phyloP scores from a whole-genome alignment of 2,113 vertebrate genomes.

The Accipiter virgatus region DNA sequence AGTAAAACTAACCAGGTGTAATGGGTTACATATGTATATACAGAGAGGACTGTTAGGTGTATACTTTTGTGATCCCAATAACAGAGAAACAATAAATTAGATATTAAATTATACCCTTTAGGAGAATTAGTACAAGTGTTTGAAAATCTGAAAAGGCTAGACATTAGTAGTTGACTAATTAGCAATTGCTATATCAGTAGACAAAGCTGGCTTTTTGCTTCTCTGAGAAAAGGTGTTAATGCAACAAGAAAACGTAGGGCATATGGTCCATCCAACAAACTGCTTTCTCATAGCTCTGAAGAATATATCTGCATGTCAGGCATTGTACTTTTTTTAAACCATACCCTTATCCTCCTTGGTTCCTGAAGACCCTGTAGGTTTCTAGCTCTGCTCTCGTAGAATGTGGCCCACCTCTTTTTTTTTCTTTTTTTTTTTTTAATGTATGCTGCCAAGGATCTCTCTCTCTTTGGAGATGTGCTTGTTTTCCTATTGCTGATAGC shows the following conservation, averaged over 20 bases:
- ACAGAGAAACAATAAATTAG: background rate
- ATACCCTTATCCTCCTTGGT: background rate
- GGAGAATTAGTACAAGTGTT: background rate
- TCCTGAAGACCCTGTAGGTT: background rate
- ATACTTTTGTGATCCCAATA: background rate
- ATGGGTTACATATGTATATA: background rate
- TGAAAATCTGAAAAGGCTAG: background rate
- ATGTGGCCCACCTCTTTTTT: background rate
- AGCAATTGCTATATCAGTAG: background rate
- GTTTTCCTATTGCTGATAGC: background rate
- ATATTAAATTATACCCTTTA: background rate
- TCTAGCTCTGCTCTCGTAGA: background rate
- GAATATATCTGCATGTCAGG: background rate
- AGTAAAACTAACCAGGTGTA: background rate
- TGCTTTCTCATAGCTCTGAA: background rate
- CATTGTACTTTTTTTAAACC: background rate
- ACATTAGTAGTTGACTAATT: background rate
- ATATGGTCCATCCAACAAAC: background rate
- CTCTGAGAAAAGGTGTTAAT: background rate
- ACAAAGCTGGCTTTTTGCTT: background rate
- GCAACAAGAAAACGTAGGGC: background rate
- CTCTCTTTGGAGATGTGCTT: background rate
- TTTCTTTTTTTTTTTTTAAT: too few relatives aligned
- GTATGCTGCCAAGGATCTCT: background rate
- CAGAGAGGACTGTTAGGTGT: background rate